Percentiles rank a stretch among this genome's conserved stretches.
These are phyloP conservation scores for Lumbricus terrestris DNA, from an alignment of 2,888 invertebrate species.

Conservation along the genomic window DNA sequence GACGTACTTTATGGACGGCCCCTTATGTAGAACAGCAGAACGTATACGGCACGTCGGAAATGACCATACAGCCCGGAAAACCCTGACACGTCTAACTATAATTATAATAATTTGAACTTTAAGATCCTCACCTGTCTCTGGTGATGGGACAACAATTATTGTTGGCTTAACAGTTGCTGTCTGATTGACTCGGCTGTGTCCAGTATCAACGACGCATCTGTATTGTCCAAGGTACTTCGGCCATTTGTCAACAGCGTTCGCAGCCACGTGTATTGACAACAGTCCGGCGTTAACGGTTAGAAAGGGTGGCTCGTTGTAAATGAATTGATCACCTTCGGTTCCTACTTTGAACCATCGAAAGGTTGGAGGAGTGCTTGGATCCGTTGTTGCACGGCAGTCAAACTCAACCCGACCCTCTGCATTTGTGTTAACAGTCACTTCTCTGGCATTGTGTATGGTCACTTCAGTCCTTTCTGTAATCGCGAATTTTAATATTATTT, in stretches of 20 bases:
- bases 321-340: background rate
- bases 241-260: background rate
- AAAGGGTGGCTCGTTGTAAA: background rate
- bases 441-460: background rate
- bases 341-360: background rate
- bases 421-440: background rate
- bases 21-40: no score
- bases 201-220: background rate
- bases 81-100: no score
- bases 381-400: background rate
- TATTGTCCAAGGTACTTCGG: background rate
- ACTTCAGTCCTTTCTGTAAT: background rate
- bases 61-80: no score
- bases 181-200: background rate
- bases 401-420: background rate
- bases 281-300: background rate
- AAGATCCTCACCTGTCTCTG: no score
- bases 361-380: conserved; percentile 11
- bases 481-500: background rate
- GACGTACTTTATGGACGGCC: no score
- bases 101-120: no score
- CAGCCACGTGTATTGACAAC: background rate
- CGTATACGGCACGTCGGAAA: no score
- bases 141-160: no score
- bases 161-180: background rate